Evolutionary conservation across 1,140 invertebrate genomes (phyloP).

Genomic region (Ericerus pela): DNA sequence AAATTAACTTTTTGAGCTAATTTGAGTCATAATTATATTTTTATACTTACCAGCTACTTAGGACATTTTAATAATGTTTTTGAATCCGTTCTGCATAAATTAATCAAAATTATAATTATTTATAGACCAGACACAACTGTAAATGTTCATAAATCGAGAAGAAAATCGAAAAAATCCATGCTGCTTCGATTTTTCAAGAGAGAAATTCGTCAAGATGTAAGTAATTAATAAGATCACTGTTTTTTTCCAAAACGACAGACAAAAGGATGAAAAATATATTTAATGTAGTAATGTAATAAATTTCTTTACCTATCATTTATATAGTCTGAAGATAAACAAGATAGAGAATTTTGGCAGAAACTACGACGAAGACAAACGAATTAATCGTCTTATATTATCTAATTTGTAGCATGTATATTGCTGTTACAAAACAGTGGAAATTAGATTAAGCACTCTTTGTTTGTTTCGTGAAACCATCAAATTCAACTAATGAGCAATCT

Average conservation of each 20-base stretch:
- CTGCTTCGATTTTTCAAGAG: not conserved
- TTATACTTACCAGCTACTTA: too few relatives aligned
- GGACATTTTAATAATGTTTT: too few relatives aligned
- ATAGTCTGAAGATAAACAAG: not conserved
- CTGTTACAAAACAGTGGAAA: too few relatives aligned
- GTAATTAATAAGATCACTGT: not conserved
- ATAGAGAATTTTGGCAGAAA: constrained; percentile 1
- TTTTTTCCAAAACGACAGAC: not conserved
- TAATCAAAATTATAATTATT: not conserved
- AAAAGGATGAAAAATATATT: not conserved
- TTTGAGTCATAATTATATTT: too few relatives aligned
- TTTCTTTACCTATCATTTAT: not conserved
- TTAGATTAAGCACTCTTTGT: too few relatives aligned
- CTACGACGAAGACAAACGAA: constrained; percentile 1
- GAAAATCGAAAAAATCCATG: not conserved
- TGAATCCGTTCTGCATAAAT: not conserved
- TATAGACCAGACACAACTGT: not conserved
- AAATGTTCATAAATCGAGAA: not conserved
- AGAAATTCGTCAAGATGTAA: not conserved
- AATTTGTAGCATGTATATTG: too few relatives aligned
- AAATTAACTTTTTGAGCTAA: not conserved
- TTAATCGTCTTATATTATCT: too few relatives aligned
- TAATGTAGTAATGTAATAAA: not conserved
- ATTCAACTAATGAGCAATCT: too few relatives aligned
- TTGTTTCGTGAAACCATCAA: too few relatives aligned